These are phyloP conservation scores for Abrostola tripartita DNA, from an alignment of 2,888 invertebrate genomes.

Conservation along the genomic window DNA sequence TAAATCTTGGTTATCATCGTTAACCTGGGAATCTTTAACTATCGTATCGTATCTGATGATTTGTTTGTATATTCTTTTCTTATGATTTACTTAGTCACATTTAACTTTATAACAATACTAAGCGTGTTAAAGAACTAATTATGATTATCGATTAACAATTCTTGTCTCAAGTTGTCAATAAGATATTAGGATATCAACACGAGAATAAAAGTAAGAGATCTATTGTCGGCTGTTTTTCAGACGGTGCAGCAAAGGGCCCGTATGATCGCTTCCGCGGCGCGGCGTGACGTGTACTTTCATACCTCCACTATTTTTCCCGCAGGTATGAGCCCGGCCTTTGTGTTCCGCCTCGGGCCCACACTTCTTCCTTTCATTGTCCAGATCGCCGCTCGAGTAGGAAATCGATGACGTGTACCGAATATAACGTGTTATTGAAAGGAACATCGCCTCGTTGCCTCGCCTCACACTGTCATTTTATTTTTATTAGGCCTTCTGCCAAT, in stretches of 20 bases:
- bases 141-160: too few relatives aligned
- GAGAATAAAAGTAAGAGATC: conserved; percentile 14
- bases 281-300: conserved; percentile 56
- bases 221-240: conserved; percentile 47
- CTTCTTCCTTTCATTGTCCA: conserved; percentile 74
- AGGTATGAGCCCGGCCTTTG: conserved; percentile 68
- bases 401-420: conserved; percentile 62
- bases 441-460: conserved; percentile 35
- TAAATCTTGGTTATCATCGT: too few relatives aligned
- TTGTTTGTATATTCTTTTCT: too few relatives aligned
- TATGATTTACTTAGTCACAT: too few relatives aligned
- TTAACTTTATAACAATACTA: too few relatives aligned
- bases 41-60: too few relatives aligned
- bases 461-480: conserved; percentile 20
- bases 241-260: conserved; percentile 57
- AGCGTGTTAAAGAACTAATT: too few relatives aligned
- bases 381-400: conserved; percentile 70
- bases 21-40: too few relatives aligned
- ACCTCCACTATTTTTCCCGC: conserved; percentile 67
- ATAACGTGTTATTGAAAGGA: conserved; percentile 57
- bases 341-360: conserved; percentile 64
- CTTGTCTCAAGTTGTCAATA: too few relatives aligned
- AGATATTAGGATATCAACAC: background rate
- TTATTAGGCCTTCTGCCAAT: conserved; percentile 9
- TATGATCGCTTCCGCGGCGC: conserved; percentile 47